These are phyloP conservation scores for Hybognathus amarus DNA, from an alignment of 2,797 vertebrate genomes.

Conservation along the genomic window DNA sequence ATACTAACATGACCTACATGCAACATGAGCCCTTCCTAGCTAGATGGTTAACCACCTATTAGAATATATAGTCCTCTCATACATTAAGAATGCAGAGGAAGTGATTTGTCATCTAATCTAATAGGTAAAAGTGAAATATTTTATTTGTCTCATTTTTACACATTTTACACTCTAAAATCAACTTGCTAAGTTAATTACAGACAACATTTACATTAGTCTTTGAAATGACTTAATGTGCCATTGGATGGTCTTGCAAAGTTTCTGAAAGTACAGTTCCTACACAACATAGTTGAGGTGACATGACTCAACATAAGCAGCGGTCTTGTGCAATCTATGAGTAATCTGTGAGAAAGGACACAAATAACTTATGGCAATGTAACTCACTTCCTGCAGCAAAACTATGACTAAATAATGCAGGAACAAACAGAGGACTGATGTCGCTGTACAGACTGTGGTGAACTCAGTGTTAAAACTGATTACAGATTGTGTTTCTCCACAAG, in stretches of 20 bases:
- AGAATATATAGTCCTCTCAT: not conserved
- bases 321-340: constrained; percentile 40
- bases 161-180: not conserved
- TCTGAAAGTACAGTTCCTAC: not conserved
- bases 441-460: not conserved
- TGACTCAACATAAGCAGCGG: constrained; percentile 19
- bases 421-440: not conserved
- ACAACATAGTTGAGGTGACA: not conserved
- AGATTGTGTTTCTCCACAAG: not conserved
- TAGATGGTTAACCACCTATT: not conserved
- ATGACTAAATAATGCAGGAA: not conserved
- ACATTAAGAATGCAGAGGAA: constrained; percentile 4
- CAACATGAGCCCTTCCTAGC: not conserved
- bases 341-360: constrained; percentile 15
- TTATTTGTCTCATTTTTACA: not conserved
- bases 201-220: not conserved
- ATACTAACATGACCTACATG: constrained; percentile 43
- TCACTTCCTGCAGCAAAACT: constrained; percentile 45
- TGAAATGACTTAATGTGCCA: not conserved
- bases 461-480: too few relatives aligned
- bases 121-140: not conserved
- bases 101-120: not conserved
- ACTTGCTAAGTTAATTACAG: not conserved
- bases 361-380: constrained; percentile 29
- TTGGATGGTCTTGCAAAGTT: not conserved